Evolutionary conservation across 2,888 invertebrate genomes (phyloP), one percentile per base, ranked within the genome.

Genomic region (Drosophila aldrichi): DNA sequence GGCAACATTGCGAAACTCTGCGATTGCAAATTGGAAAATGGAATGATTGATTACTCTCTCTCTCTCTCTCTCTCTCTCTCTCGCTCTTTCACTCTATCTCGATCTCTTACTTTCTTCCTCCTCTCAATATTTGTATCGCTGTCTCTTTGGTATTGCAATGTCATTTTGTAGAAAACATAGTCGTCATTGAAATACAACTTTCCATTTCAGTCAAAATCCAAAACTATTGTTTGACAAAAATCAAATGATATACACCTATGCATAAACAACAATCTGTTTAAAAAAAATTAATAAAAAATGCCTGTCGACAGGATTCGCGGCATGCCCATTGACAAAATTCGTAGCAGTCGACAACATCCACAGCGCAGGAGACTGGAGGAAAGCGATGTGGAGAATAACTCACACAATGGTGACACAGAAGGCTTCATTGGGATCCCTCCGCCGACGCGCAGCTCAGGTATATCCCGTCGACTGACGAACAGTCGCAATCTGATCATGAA

Each of bases 21-120:
- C 40, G 51, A 51, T 51, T 55, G 41, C 38, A 70, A 69, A 49
- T 34, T 43, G 40, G 22, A 8, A 40, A 60, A 60, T 57, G 34
- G 14, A 49, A 51, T 78, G 74, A 76, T 77, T 72, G 74, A 77
- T 77, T 67, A 18, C 16, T 43, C 5, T 14, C 12, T 25, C 2
- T 0, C 0, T 7, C 12, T 38, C 3, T 3, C 22, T 5, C 16
- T 25, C 16, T 38, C 16, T 36, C 34, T 4, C 34, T 18, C 18
- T 18, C 41, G 1, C 36, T 14, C 14, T 36, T 3, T 2, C 41
- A 2, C 10, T 4, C n/a, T n/a, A 3, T 9, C 25, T 22, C 2
- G 0, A 0, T 6, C 12, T 38, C 6, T 6, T 10, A 5, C 20
- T 16, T 7, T 36, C 8, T 36, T 20, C n/a, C n/a, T n/a, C 4